These are phyloP conservation scores for Tineola bisselliella DNA, from an alignment of 2,888 invertebrate species.

Conservation along the genomic window DNA sequence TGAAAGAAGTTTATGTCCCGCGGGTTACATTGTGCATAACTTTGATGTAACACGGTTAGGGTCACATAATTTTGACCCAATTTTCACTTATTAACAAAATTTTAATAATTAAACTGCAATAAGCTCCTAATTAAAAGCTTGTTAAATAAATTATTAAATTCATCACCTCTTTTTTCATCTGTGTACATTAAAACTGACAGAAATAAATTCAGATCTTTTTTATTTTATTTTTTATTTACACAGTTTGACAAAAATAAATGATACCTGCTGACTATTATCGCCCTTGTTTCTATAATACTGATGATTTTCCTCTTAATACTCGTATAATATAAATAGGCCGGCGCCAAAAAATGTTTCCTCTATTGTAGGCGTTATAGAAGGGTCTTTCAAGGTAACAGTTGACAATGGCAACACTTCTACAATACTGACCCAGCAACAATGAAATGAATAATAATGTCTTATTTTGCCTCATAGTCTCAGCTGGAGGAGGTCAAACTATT, in stretches of 20 bases:
- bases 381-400: neutral
- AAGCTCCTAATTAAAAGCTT: too few species aligned
- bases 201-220: too few species aligned
- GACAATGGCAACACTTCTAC: neutral
- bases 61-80: neutral
- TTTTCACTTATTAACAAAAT: neutral
- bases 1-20: slow-evolving; percentile 7
- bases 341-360: neutral
- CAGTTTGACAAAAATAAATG: too few species aligned
- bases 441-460: neutral
- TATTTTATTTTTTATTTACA: too few species aligned
- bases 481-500: neutral
- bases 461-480: neutral
- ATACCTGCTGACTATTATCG: neutral
- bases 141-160: too few species aligned
- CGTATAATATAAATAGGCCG: neutral
- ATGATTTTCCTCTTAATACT: neutral
- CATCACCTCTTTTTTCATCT: neutral
- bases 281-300: neutral
- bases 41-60: neutral
- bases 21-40: slow-evolving; percentile 5
- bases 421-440: neutral
- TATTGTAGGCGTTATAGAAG: neutral
- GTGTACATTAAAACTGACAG: neutral
- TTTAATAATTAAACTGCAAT: neutral